Conservation (phyloP, 2,888 invertebrate species). For the Prenolepis imparis region DNA sequence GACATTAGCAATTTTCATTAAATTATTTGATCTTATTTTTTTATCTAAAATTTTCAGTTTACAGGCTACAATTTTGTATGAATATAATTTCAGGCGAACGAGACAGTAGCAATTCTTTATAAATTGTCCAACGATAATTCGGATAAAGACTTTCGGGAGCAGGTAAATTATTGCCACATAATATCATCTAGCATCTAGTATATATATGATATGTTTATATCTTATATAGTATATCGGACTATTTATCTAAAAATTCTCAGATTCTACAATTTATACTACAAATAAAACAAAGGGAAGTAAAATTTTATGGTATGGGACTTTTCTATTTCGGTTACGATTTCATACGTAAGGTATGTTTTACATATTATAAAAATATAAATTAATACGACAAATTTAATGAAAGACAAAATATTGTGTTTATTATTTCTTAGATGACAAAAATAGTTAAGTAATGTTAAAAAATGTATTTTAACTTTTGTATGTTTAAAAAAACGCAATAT, state of each 20-base stretch:
- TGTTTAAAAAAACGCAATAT: background rate
- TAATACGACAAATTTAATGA: background rate
- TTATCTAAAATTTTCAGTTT: background rate
- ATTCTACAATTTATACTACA: constrained; percentile 22
- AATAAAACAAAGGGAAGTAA: constrained; percentile 17
- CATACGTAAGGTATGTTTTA: background rate
- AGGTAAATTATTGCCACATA: constrained; percentile 14
- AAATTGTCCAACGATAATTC: constrained; percentile 11
- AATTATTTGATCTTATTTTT: background rate
- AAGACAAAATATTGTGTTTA: background rate
- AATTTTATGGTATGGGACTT: constrained; percentile 23
- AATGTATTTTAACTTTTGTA: background rate
- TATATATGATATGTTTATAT: background rate
- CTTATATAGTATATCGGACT: background rate
- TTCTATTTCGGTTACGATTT: constrained; percentile 19
- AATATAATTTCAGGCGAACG: constrained; percentile 16
- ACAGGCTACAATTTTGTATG: background rate
- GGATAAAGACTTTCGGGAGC: background rate
- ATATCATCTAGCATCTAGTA: background rate
- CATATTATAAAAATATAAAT: background rate
- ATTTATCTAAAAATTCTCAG: constrained; percentile 2
- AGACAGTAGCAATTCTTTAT: background rate
- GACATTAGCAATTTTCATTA: background rate
- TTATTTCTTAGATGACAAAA: background rate
- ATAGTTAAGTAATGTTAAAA: too few species aligned